Conservation (phyloP, 2,888 invertebrate genomes). For the Eupithecia abbreviata region DNA sequence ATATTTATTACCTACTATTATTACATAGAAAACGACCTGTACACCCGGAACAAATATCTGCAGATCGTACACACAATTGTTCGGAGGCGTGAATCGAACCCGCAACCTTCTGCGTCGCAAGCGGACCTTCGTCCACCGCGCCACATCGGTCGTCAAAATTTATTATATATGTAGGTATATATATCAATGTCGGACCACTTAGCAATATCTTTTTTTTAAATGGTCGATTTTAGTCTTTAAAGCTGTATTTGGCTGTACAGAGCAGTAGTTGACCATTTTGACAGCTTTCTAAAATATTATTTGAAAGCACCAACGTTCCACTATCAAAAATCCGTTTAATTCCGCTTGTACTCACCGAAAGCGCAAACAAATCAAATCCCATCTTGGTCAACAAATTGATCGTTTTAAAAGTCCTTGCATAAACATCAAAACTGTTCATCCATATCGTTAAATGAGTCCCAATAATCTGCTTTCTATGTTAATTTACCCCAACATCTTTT, state of each 20-base stretch:
- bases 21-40: no score
- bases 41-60: no score
- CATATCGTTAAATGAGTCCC: not conserved
- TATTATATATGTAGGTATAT: no score
- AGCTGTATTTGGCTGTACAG: not conserved
- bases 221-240: no score
- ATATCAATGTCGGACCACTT: no score
- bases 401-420: not conserved
- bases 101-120: no score
- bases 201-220: no score
- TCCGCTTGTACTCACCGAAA: not conserved
- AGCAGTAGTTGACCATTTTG: not conserved
- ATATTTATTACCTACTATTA: no score
- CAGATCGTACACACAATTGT: no score
- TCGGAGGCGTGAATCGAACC: no score
- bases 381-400: not conserved
- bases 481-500: slow-evolving; percentile 50
- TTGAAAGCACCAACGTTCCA: not conserved
- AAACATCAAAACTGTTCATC: not conserved
- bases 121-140: no score
- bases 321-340: not conserved
- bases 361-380: not conserved
- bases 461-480: slow-evolving; percentile 12
- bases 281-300: not conserved
- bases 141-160: no score